Base-by-base conservation (phyloP, 1,140 invertebrate species). In the Cydia fagiglandana region DNA sequence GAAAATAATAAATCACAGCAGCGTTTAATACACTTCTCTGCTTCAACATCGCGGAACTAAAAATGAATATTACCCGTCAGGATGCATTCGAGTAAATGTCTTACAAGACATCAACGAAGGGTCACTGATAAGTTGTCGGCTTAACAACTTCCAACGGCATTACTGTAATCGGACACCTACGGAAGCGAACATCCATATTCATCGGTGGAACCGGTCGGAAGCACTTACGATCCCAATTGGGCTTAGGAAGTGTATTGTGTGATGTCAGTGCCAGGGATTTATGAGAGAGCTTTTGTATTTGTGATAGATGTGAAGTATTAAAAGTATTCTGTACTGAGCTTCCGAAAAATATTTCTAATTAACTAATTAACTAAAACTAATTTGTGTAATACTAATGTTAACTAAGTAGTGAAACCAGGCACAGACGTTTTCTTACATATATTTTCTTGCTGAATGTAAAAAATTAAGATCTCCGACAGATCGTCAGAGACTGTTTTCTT, bases 121-220 rank as follows among this genome's bases (percentile, higher is more conserved):
- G 56, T 61, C 56, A 61, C 20, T 61, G 56, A 61, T 24, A 61
- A 61, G 56, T 61, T 61, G 56, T 61, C 56, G 56, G 56, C 50
- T 24, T 61, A 61, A 56, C 53, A 73, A 75, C 76, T 68, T 75
- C 73, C 56, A 50, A 50, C 76, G 15, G 64, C 70, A 76, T 87
- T 86, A 85, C 84, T 82, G 87, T 87, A 89, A 88, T 88, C 80
- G 78, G 79, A 81, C 86, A 84, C 85, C 86, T 85, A 87, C 83
- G 79, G 78, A 85, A 83, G 79, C 81, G 34, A 41, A 81, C 84
- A 88, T 89, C 81, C 85, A 88, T 89, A 87, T 89, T 89, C 84
- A 88, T 86, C 79, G 56, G 56, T 61, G 79, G 76, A 85, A 87
- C 85, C 85, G 80, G 82, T 84, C 79, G 79, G 66, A 73, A 79